Percentiles rank a stretch among this genome's conserved stretches.
Conservation (phyloP, 1,140 invertebrate genomes). For the Drosophila nigromelanica region DNA sequence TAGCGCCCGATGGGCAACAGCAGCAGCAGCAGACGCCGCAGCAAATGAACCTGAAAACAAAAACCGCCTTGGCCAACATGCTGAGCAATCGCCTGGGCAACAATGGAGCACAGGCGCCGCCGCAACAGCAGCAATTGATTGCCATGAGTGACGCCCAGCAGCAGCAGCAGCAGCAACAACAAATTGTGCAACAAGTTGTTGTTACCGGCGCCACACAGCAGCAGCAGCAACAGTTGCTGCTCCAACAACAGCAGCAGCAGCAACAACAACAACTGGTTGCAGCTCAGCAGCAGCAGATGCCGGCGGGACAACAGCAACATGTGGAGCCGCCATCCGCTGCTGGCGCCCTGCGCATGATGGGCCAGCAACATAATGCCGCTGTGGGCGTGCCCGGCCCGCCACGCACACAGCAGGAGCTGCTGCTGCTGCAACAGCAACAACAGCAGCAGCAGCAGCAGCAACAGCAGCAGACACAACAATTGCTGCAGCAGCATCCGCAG, state of each 20-base stretch:
- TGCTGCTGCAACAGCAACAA: slow-evolving; percentile 74
- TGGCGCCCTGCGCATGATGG: slow-evolving; percentile 90
- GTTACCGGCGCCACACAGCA: slow-evolving; percentile 58
- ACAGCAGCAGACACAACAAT: slow-evolving; percentile 62
- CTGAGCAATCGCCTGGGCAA: slow-evolving; percentile 93
- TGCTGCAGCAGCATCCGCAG: slow-evolving; percentile 68
- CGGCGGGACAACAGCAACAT: slow-evolving; percentile 63
- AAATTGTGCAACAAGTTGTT: slow-evolving; percentile 76
- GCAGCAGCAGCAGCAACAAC: slow-evolving; percentile 85
- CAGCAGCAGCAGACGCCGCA: slow-evolving; percentile 80
- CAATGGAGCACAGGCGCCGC: slow-evolving; percentile 77
- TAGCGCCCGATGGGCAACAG: slow-evolving; percentile 70
- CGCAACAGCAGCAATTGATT: slow-evolving; percentile 85
- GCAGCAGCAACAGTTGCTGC: slow-evolving; percentile 58
- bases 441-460: slow-evolving; percentile 70
- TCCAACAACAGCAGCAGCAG: slow-evolving; percentile 54
- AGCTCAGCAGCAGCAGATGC: slow-evolving; percentile 55
- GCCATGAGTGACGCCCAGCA: slow-evolving; percentile 53
- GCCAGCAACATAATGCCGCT: slow-evolving; percentile 90
- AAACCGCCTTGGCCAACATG: slow-evolving; percentile 97
- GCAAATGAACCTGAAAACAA: slow-evolving; percentile 93
- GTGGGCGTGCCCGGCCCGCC: slow-evolving; percentile 63
- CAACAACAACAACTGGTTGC: slow-evolving; percentile 71
- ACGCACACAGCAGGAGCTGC: slow-evolving; percentile 70
- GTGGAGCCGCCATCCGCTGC: slow-evolving; percentile 87